Base-by-base conservation (phyloP, 1,140 invertebrate genomes). In the Drosophila ambigua region DNA sequence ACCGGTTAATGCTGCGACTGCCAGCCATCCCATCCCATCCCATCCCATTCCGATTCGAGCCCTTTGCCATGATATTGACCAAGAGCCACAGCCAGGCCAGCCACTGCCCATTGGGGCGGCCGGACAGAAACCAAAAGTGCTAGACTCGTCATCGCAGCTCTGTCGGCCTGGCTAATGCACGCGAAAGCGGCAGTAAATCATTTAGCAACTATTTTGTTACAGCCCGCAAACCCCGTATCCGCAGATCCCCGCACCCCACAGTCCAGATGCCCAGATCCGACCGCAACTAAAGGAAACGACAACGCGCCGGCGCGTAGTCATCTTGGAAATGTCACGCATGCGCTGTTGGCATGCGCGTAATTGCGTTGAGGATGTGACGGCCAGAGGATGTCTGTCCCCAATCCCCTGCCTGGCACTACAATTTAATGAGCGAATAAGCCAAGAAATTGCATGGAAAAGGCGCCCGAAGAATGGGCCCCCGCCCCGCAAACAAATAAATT, bases 311-410 rank as follows among this genome's bases (percentile, higher is more conserved):
- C 53, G 44, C 58, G 67, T 50, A 80, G 77, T 57, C 57, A 89
- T 84, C 69, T 75, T n/a, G 75, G 60, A 82, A 84, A 90, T 89
- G 80, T 84, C 85, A 79, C 85, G 78, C 85, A 89, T 81, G 82
- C 79, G 82, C 54, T 68, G 53, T 78, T 62, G 54, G 58, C 74
- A 81, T 83, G 66, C 74, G 63, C 64, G 66, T 83, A 83, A 83
- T 81, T 83, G 66, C 75, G 50, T 28, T 28, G 62, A 49, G 62
- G 65, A 67, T 66, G 46, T 54, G 62, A 55, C 35, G 54, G 48
- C 35, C 39, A 52, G 41, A 67, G 48, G 61, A 67, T 53, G 64
- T 52, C 24, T 9, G 31, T 35, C 26, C 60, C 13, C 16, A n/a
- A n/a, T 9, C 6, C 28, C 24, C 6, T 11, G 31, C 15, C 31